A percentile compares a stretch with the other conserved stretches of the same genome.
Evolutionary conservation across 64 coral and sea anemone species (phyloP).

Genomic region (Astreopora myriophthalma): DNA sequence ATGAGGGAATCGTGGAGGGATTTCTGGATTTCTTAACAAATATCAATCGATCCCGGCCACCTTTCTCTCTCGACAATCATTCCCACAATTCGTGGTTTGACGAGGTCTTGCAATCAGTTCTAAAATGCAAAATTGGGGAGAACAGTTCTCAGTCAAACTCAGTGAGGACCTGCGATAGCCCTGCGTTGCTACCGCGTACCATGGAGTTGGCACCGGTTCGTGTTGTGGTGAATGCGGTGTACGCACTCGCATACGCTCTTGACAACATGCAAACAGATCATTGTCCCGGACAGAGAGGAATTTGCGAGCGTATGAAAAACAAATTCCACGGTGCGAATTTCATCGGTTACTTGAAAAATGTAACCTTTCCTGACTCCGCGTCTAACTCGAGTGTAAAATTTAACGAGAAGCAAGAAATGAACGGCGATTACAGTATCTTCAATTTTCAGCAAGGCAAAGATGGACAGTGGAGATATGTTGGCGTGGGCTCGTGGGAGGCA

Average conservation of each 20-base stretch:
- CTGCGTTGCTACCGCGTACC: neutral
- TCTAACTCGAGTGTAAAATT: slow-evolving; percentile 66
- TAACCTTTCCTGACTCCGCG: slow-evolving; percentile 75
- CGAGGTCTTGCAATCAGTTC: slow-evolving; percentile 60
- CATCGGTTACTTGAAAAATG: slow-evolving; percentile 76
- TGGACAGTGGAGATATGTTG: slow-evolving; percentile 63
- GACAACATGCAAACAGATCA: slow-evolving; percentile 56
- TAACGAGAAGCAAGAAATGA: slow-evolving; percentile 92
- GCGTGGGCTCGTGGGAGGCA: slow-evolving; percentile 80
- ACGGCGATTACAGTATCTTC: slow-evolving; percentile 84
- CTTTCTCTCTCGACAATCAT: neutral
- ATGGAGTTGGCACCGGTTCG: slow-evolving; percentile 88
- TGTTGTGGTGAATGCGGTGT: slow-evolving; percentile 95
- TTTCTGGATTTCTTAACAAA: slow-evolving; percentile 70
- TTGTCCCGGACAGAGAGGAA: slow-evolving; percentile 58
- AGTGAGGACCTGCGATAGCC: neutral
- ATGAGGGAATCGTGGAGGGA: slow-evolving; percentile 65
- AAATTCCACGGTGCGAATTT: slow-evolving; percentile 29
- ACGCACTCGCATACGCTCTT: slow-evolving; percentile 88
- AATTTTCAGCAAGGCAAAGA: slow-evolving; percentile 78
- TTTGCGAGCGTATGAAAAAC: slow-evolving; percentile 69
- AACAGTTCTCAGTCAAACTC: neutral
- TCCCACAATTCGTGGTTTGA: slow-evolving; percentile 56
- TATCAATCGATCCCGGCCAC: neutral
- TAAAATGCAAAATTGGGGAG: slow-evolving; percentile 39